These are phyloP conservation scores for Ceratitis capitata DNA, from an alignment of 1,140 invertebrate species.

Conservation along the genomic window DNA sequence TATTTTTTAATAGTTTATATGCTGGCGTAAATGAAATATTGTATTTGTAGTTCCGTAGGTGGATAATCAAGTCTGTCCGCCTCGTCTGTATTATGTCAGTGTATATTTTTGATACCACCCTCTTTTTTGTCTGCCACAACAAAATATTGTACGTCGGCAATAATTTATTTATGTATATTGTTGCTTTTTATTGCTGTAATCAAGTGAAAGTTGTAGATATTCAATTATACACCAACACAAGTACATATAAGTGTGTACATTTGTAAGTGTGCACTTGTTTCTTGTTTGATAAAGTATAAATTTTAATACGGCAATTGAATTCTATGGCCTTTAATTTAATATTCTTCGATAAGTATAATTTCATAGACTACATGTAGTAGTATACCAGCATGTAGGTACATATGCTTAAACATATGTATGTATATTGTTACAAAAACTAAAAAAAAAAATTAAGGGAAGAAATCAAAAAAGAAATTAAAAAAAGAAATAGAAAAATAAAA, in stretches of 20 bases:
- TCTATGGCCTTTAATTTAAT: neutral
- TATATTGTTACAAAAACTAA: no score
- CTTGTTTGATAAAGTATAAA: neutral
- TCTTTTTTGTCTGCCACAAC: neutral
- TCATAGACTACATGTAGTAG: no score
- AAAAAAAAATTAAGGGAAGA: no score
- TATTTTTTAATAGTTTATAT: neutral
- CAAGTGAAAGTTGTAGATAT: neutral
- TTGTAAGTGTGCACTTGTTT: neutral
- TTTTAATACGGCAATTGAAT: slow-evolving; percentile 9
- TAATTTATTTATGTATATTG: neutral
- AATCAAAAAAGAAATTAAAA: no score
- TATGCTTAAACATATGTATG: no score
- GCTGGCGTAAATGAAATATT: neutral
- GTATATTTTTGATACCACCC: neutral
- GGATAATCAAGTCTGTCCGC: neutral
- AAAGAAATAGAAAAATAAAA: no score
- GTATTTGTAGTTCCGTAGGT: neutral
- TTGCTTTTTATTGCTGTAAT: neutral
- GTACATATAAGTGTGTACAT: no score
- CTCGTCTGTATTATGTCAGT: neutral
- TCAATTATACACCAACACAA: no score
- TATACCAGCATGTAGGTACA: no score
- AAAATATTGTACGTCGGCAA: neutral
- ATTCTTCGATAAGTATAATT: neutral